Evolutionary conservation across 2,888 invertebrate genomes (phyloP).

Genomic region (Conus canariensis): DNA sequence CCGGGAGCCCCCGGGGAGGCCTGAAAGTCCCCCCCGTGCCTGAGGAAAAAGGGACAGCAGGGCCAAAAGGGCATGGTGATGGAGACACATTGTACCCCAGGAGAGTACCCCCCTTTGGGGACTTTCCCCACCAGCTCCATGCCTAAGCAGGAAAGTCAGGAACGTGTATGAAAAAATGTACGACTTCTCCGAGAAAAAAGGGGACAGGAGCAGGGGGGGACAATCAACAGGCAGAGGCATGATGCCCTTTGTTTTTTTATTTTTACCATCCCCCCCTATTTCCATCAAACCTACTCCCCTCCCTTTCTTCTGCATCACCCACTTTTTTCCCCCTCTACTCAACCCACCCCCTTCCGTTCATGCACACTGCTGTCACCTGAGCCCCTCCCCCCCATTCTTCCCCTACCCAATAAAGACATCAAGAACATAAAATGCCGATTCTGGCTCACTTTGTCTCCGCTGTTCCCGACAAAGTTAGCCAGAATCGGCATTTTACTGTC

Average conservation of each 20-base stretch:
- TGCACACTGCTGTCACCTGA: too few species aligned
- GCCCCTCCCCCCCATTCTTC: too few species aligned
- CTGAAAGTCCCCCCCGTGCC: slow-evolving; percentile 24
- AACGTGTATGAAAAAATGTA: too few species aligned
- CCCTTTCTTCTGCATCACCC: not conserved
- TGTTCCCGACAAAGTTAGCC: too few species aligned
- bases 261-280: not conserved
- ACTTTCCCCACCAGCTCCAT: slow-evolving; percentile 51
- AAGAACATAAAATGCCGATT: too few species aligned
- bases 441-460: too few species aligned
- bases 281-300: not conserved
- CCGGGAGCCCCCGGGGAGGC: slow-evolving; percentile 50
- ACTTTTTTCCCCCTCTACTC: not conserved
- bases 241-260: not conserved
- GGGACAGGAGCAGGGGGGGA: too few species aligned
- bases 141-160: not conserved
- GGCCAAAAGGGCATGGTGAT: slow-evolving; percentile 55
- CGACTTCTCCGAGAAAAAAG: too few species aligned
- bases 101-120: slow-evolving; percentile 58
- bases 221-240: too few species aligned
- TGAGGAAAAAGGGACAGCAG: slow-evolving; percentile 53
- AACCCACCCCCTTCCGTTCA: too few species aligned
- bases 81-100: slow-evolving; percentile 60
- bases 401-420: too few species aligned
- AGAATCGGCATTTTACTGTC: too few species aligned